A percentile compares a stretch with the other conserved stretches of the same genome.
These are phyloP conservation scores for Tor tambroides DNA, from an alignment of 2,113 vertebrate genomes.

Conservation along the genomic window DNA sequence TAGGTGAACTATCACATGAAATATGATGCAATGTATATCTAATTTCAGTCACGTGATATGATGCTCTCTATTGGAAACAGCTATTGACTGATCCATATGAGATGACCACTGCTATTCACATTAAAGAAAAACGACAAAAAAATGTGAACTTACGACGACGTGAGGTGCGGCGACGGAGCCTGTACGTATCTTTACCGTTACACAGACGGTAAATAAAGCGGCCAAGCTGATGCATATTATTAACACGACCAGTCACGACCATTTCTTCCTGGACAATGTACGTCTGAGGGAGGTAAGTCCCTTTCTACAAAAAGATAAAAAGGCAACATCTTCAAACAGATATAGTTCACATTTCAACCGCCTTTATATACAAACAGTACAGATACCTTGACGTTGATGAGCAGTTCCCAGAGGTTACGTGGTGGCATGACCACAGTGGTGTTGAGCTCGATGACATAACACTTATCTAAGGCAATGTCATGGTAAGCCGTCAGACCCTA, in stretches of 20 bases:
- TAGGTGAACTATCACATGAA: background rate
- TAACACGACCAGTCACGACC: constrained; percentile 86
- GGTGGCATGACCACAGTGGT: constrained; percentile 92
- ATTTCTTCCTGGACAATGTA: constrained; percentile 96
- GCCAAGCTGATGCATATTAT: constrained; percentile 87
- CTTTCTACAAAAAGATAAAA: constrained; percentile 78
- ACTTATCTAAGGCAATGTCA: constrained; percentile 91
- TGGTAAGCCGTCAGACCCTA: constrained; percentile 94
- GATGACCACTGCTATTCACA: background rate
- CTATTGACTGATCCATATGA: background rate
- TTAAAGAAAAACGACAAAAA: background rate
- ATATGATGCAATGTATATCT: background rate
- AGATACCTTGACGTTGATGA: constrained; percentile 88
- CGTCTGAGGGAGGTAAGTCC: constrained; percentile 91
- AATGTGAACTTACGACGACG: constrained; percentile 80
- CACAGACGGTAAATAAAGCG: constrained; percentile 90
- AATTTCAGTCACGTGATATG: background rate
- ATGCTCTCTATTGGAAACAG: too few species aligned
- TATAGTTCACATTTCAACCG: background rate
- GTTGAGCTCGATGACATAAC: constrained; percentile 93
- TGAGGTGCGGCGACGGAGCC: constrained; percentile 79
- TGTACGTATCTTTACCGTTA: constrained; percentile 89
- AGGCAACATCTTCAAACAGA: background rate
- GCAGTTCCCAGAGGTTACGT: constrained; percentile 93
- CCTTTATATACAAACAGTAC: background rate